Base-by-base conservation (phyloP, 2,888 invertebrate species). In the Frankliniella fusca region DNA sequence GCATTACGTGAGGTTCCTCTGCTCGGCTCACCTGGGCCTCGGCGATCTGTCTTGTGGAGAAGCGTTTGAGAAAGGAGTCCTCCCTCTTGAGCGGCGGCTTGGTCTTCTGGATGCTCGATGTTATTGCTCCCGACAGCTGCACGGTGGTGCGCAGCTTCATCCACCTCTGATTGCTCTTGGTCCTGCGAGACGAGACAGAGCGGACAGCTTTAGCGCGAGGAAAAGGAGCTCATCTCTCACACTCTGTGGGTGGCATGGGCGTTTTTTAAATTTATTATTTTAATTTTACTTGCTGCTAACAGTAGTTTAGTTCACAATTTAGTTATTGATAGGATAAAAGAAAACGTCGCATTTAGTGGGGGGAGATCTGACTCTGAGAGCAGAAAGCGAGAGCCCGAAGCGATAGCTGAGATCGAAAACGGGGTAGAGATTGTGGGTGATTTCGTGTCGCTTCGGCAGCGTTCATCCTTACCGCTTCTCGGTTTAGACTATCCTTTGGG, bases 71-170 rank as follows among this genome's bases (percentile, higher is more conserved):
- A 89, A 98, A 98, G 81, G 95, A 97, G 88, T 95, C 97, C 90
- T 96, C 97, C 85, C 95, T 92, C 89, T 96, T 97, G 87, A 96
- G 90, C 80, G 95, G 94, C 83, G 95, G 94, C 88, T 97, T 97
- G 18, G 85, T 81, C 90, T 95, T 95, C 89, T 95, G 95, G 84
- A 93, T 92, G 82, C 90, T 90, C 81, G 90, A 90, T 81, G 88
- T 86, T 86, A 94, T 94, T 82, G 97, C 96, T 84, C 95, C 95
- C 85, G 96, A 95, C 87, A 97, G 91, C 89, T 97, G 96, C 86
- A 97, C 97, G 81, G 97, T 97, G 82, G 96, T 97, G 85, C 97
- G 91, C 85, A 98, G 91, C 89, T 98, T 97, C 94, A 97, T 95
- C 96, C 98, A 98, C 90, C 97, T 92, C 88, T 97, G 95, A 89